Evolutionary conservation across 2,797 vertebrate species (phyloP).

Genomic region (Triplophysa bombifrons): DNA sequence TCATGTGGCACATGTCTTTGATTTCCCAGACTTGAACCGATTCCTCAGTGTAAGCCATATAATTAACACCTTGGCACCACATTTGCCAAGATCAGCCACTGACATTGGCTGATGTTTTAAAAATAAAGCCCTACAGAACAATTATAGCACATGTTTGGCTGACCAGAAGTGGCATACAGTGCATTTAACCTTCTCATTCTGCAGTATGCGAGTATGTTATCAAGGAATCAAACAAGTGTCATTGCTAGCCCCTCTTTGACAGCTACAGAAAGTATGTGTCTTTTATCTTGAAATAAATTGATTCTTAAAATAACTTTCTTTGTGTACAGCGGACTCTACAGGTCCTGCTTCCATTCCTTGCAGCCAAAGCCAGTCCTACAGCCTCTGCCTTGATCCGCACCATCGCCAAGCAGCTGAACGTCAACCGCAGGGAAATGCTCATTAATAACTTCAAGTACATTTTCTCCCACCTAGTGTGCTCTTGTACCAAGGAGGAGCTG

Average conservation of each 20-base stretch:
- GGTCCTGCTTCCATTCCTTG: constrained; percentile 93
- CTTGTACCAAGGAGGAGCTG: constrained; percentile 95
- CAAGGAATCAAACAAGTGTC: neutral
- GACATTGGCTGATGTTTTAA: neutral
- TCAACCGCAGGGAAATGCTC: constrained; percentile 93
- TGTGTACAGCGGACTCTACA: constrained; percentile 86
- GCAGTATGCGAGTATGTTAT: too few relatives aligned
- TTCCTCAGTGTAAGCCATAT: constrained; percentile 88
- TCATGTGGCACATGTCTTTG: constrained; percentile 95
- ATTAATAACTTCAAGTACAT: constrained; percentile 99
- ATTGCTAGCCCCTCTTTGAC: neutral
- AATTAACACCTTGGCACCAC: neutral
- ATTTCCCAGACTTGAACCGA: constrained; percentile 95
- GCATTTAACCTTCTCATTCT: neutral
- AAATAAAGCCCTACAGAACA: too few relatives aligned
- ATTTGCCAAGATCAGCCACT: neutral
- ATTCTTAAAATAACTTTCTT: neutral
- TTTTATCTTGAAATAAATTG: neutral
- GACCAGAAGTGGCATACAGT: neutral
- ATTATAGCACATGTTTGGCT: neutral
- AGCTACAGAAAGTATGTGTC: neutral
- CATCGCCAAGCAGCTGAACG: constrained; percentile 93
- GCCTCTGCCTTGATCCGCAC: constrained; percentile 92
- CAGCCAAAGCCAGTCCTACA: constrained; percentile 92
- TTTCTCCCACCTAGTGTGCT: constrained; percentile 97